phyloP scores from a whole-genome alignment of 2,113 vertebrate species.

The Xiphophorus maculatus region DNA sequence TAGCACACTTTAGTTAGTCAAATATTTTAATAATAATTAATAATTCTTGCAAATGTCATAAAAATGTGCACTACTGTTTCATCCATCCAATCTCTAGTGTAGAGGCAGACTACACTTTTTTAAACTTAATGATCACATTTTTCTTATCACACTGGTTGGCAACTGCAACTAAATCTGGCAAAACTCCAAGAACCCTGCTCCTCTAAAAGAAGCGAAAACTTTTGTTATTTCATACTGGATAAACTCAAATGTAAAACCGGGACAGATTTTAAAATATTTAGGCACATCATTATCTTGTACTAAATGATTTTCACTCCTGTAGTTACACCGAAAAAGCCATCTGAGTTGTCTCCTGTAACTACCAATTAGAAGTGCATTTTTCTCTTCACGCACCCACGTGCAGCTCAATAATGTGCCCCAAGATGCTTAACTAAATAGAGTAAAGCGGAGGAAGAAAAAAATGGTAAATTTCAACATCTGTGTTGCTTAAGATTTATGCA shows the following conservation, averaged over 20 bases:
- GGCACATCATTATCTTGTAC: neutral
- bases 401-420: conserved; percentile 17
- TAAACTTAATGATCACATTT: no score
- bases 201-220: neutral
- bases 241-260: no score
- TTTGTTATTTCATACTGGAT: neutral
- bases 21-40: no score
- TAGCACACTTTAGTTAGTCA: no score
- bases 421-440: conserved; percentile 14
- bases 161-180: no score
- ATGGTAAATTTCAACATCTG: conserved; percentile 29
- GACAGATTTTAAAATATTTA: conserved; percentile 2
- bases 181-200: neutral
- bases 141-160: no score
- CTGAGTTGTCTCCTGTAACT: conserved; percentile 23
- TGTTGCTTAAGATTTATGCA: conserved; percentile 24
- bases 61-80: no score
- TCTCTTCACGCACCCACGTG: conserved; percentile 23
- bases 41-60: no score
- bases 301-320: conserved; percentile 31
- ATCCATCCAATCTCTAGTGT: no score
- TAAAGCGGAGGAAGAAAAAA: conserved; percentile 1
- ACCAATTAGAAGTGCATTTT: conserved; percentile 45
- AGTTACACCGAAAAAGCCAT: conserved; percentile 14
- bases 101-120: no score